Conservation (phyloP, 2,888 invertebrate genomes). For the Trisateles emortualis region DNA sequence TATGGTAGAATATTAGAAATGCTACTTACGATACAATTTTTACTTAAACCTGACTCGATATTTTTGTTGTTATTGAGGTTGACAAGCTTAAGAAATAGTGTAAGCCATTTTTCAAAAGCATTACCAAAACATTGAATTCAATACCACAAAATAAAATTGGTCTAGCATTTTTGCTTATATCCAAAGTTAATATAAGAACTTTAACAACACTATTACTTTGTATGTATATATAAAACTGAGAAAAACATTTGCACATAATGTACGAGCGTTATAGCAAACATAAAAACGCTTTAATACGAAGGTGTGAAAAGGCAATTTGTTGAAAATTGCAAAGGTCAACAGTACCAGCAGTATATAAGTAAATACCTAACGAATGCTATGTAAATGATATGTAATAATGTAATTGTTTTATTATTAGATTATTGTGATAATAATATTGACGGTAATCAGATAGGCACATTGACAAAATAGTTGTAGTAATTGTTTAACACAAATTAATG, state of each 20-base stretch:
- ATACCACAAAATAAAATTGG: too few species aligned
- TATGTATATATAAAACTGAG: background rate
- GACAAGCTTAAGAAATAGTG: too few species aligned
- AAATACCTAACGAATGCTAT: slow-evolving; percentile 30
- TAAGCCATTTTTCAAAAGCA: too few species aligned
- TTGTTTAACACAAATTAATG: background rate
- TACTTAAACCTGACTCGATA: too few species aligned
- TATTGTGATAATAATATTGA: slow-evolving; percentile 25
- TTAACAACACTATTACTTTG: background rate
- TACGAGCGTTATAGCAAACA: slow-evolving; percentile 37
- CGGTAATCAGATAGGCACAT: slow-evolving; percentile 37
- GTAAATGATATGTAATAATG: slow-evolving; percentile 41
- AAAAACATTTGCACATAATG: slow-evolving; percentile 12
- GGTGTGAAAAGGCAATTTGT: slow-evolving; percentile 72
- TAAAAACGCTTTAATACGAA: slow-evolving; percentile 52
- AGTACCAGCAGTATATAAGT: slow-evolving; percentile 41
- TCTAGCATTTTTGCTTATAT: background rate
- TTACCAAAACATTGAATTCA: too few species aligned
- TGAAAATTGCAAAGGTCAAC: slow-evolving; percentile 72
- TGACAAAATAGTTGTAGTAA: slow-evolving; percentile 23
- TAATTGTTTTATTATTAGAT: slow-evolving; percentile 40
- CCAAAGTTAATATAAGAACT: background rate
- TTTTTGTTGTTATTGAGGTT: too few species aligned
- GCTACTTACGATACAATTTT: too few species aligned
- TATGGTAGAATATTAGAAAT: too few species aligned